Evolutionary conservation across 1,140 invertebrate genomes (phyloP), one percentile per base, ranked within the genome.

Genomic region (Polypedilum vanderplanki): DNA sequence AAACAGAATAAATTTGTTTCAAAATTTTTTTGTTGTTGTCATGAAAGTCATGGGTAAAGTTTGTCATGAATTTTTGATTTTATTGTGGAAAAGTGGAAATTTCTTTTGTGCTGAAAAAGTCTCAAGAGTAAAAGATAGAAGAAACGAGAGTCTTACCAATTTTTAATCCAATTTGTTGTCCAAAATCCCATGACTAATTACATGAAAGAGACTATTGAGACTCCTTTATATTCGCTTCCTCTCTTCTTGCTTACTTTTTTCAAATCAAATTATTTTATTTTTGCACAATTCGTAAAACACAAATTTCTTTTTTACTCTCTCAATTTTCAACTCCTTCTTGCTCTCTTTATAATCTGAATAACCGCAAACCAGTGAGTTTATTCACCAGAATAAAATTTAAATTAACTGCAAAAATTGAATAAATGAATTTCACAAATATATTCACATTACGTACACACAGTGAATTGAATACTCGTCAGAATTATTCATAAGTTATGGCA

Each of bases 381-480:
- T 57, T 57, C 46, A 57, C 46, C 46, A 57, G 46, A 57, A 57
- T 57, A 57, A 57, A 57, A 57, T 57, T 57, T 57, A 57, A 57
- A 57, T 57, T 57, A 57, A 57, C 46, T 57, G 46, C 46, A 57
- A 57, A 57, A 57, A 57, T 57, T 57, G 46, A 57, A 57, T 57
- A n/a, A 57, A 57, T 57, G n/a, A 57, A 46, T n/a, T 57, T n/a
- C 12, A 57, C 24, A 33, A 5, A 33, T 3, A 33, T 33, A 5
- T 33, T 33, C 24, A 33, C 24, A 33, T 33, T 33, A 33, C 5
- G 24, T 33, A 33, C 24, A 33, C 24, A 5, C 24, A 5, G 24
- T 3, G 24, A 33, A 33, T 33, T 33, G 24, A 33, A 33, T 33
- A n/a, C n/a, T 33, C 5, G 24, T 33, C 2, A 33, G 24, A 33